Evolutionary conservation across 2,113 vertebrate genomes (phyloP), one percentile per base, ranked within the genome.

Genomic region (Gymnogyps californianus): DNA sequence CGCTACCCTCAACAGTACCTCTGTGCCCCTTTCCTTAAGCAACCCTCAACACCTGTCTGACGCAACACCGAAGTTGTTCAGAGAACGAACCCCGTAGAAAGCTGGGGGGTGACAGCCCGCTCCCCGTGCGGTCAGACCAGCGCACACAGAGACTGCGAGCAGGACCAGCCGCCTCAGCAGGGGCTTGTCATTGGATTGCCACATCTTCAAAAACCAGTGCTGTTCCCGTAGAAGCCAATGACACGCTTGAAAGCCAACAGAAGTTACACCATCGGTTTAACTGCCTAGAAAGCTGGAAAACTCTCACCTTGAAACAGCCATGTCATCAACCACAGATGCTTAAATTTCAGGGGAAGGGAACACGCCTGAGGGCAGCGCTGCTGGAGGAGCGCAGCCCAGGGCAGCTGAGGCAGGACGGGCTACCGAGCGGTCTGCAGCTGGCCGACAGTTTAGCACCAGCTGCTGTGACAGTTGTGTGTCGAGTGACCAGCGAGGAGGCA

Each of bases 121-220:
- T 59, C 15, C 18, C n/a, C 0, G 0, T n/a, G 49, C 25, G 17
- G 20, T 75, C 69, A 52, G 70, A 70, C 22, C 40, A 36, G 15
- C 1, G 1, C 34, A 69, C 42, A 69, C 2, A 4, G 34, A 81
- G 38, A 36, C 10, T 10, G 40, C 31, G 32, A 77, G 47, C 49
- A n/a, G 49, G 58, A 59, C 57, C n/a, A 51, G 54, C 40, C 19
- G 12, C n/a, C 26, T 36, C 86, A 22, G 59, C 36, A 58, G 34
- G 13, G 70, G 34, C 29, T 57, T 32, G 36, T 38, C 34, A 9
- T 17, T 42, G 13, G 29, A 51, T 70, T 44, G n/a, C 36, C 59
- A 52, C 3, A 0, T 34, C 40, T 54, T 46, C 40, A 46, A 28
- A 75, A 49, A 20, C 8, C 6, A 0, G 15, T 66, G 38, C 40